Conservation (phyloP, 2,797 vertebrate species). For the Sebastes reedi region DNA sequence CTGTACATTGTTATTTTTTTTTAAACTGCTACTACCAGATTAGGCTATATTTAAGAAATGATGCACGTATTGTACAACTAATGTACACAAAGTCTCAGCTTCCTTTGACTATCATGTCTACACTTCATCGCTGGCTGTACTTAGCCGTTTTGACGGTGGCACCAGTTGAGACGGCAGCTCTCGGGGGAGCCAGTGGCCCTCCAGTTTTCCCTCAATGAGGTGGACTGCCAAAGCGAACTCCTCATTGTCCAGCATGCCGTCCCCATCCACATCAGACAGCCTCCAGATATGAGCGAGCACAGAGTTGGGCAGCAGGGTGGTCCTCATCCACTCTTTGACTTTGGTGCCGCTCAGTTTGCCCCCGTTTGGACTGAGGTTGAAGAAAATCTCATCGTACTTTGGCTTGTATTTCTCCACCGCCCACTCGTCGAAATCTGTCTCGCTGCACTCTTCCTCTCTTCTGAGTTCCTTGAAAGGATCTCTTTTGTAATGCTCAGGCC, state of each 20-base stretch:
- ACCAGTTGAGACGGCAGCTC: slow-evolving; percentile 88
- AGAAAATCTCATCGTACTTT: slow-evolving; percentile 94
- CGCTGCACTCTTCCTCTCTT: slow-evolving; percentile 57
- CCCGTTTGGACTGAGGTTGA: slow-evolving; percentile 85
- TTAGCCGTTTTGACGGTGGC: slow-evolving; percentile 88
- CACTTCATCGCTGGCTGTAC: slow-evolving; percentile 55
- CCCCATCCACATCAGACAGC: slow-evolving; percentile 89
- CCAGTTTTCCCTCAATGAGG: slow-evolving; percentile 90
- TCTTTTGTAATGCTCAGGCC: slow-evolving; percentile 79
- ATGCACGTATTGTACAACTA: slow-evolving; percentile 16
- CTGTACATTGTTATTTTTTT: neutral
- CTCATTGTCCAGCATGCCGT: slow-evolving; percentile 92
- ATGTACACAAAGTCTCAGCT: neutral
- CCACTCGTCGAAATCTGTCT: slow-evolving; percentile 79
- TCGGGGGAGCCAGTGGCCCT: slow-evolving; percentile 87
- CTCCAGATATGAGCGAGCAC: slow-evolving; percentile 92
- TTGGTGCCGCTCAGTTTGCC: slow-evolving; percentile 90
- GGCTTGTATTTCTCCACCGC: slow-evolving; percentile 89
- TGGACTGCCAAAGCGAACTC: slow-evolving; percentile 92
- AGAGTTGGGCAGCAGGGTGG: slow-evolving; percentile 87
- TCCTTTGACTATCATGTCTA: slow-evolving; percentile 10
- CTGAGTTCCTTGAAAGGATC: slow-evolving; percentile 80
- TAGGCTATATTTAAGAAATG: neutral
- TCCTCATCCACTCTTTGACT: slow-evolving; percentile 90
- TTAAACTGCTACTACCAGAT: neutral